These are phyloP conservation scores for Atta colombica DNA, from an alignment of 1,140 invertebrate genomes.

Conservation along the genomic window DNA sequence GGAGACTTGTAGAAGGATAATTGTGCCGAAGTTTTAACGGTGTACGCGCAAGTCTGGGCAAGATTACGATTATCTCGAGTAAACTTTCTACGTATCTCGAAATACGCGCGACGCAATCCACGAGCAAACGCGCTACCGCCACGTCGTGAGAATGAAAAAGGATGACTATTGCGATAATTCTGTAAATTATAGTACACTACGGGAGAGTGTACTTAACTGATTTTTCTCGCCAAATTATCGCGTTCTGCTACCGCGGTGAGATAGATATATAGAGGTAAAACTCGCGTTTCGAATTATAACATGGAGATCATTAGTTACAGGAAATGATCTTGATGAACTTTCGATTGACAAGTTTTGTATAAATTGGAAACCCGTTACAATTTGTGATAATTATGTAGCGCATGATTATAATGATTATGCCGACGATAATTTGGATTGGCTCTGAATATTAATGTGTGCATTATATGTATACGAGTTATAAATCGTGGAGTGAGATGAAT, in stretches of 20 bases:
- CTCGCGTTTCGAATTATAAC: neutral
- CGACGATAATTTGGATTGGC: neutral
- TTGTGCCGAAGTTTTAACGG: constrained; percentile 59
- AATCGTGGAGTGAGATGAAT: constrained; percentile 32
- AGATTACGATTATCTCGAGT: constrained; percentile 60
- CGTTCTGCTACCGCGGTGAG: neutral
- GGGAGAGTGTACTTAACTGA: constrained; percentile 14
- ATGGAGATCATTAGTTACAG: neutral
- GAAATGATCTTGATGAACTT: neutral
- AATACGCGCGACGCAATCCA: constrained; percentile 47
- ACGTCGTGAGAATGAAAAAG: neutral
- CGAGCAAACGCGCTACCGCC: neutral
- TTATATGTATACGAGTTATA: constrained; percentile 2
- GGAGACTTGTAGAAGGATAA: constrained; percentile 35
- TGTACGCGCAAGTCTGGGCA: constrained; percentile 12
- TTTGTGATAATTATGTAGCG: neutral
- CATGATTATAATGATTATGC: neutral
- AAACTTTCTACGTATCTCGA: constrained; percentile 55
- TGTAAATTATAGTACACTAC: constrained; percentile 36
- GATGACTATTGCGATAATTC: constrained; percentile 23
- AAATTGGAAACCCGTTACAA: neutral
- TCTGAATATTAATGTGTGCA: constrained; percentile 40
- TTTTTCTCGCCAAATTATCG: constrained; percentile 26
- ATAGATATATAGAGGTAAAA: neutral
- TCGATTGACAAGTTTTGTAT: neutral